phyloP scores from a whole-genome alignment of 2,113 vertebrate genomes.

The Tenrec ecaudatus region DNA sequence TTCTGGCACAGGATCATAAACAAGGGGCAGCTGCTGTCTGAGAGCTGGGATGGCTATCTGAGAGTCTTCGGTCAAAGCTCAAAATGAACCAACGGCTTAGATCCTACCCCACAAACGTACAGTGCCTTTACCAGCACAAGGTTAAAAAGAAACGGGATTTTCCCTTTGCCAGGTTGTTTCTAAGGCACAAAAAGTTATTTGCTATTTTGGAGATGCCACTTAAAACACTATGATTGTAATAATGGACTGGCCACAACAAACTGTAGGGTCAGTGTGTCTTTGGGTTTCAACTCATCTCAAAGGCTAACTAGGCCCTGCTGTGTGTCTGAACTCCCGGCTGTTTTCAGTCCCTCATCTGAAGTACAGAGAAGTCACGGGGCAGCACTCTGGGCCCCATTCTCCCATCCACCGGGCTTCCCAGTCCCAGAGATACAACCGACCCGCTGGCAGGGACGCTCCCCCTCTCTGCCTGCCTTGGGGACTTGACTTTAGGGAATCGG shows the following conservation, averaged over 20 bases:
- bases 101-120: neutral
- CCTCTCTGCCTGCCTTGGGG: neutral
- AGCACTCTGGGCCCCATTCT: neutral
- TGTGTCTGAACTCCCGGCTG: neutral
- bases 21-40: neutral
- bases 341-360: neutral
- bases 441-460: neutral
- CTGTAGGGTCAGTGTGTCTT: neutral
- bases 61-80: neutral
- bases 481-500: neutral
- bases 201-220: neutral
- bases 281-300: neutral
- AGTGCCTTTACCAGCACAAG: neutral
- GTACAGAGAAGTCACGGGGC: accelerated
- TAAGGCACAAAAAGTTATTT: neutral
- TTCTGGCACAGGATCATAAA: neutral
- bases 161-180: neutral
- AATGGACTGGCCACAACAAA: no score
- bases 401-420: neutral
- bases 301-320: neutral
- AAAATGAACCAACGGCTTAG: neutral
- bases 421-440: neutral
- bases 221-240: neutral
- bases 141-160: neutral
- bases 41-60: no score